These are phyloP conservation scores for Xestia c-nigrum DNA, from an alignment of 2,888 invertebrate species.

Conservation along the genomic window DNA sequence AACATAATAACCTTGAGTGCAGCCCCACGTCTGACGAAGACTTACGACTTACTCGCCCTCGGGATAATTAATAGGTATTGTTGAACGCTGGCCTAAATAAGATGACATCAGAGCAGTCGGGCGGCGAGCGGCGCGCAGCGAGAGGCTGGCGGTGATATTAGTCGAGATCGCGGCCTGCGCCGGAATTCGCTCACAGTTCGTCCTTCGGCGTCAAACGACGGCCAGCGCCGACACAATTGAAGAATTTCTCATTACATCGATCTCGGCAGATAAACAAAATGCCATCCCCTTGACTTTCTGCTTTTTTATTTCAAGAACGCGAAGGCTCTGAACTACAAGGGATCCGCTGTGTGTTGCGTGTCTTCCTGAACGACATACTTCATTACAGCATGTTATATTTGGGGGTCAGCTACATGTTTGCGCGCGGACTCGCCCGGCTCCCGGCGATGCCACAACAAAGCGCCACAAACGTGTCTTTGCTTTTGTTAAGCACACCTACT, in stretches of 20 bases:
- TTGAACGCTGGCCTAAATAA: constrained; percentile 25
- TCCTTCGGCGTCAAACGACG: constrained; percentile 21
- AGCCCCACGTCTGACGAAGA: constrained; percentile 26
- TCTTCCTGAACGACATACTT: too few relatives aligned
- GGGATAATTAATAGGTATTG: constrained; percentile 41
- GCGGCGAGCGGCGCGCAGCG: not conserved
- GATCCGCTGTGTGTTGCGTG: too few relatives aligned
- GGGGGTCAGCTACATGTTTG: not conserved
- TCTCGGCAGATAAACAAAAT: constrained; percentile 40
- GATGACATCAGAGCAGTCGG: constrained; percentile 26
- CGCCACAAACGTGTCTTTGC: constrained; percentile 49
- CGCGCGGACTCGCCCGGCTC: not conserved
- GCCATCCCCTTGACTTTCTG: constrained; percentile 11
- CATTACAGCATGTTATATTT: not conserved
- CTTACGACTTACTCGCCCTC: constrained; percentile 34
- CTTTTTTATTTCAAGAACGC: constrained; percentile 27
- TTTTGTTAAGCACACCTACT: constrained; percentile 54
- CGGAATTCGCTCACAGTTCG: constrained; percentile 9
- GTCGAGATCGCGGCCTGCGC: not conserved
- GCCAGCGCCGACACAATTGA: constrained; percentile 30
- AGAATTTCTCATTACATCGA: constrained; percentile 53
- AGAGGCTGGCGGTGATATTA: not conserved
- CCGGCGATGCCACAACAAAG: constrained; percentile 34
- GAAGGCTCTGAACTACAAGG: not conserved
- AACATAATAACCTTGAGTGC: constrained; percentile 10